Evolutionary conservation across 2,797 vertebrate species (phyloP).

Genomic region (Helostoma temminkii): DNA sequence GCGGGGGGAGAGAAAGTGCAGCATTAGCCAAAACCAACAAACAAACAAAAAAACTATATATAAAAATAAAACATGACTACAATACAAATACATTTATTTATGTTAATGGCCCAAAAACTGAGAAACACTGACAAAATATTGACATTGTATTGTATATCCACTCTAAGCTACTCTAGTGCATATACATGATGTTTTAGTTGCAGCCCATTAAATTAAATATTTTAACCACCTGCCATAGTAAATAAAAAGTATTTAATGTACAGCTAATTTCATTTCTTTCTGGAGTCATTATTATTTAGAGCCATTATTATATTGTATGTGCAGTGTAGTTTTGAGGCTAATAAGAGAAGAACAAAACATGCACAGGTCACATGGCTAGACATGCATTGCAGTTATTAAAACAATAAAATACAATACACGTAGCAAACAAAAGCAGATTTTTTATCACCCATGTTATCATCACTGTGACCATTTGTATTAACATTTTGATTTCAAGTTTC

Average conservation of each 20-base stretch:
- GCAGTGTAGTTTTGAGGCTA: not conserved
- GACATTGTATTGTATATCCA: not conserved
- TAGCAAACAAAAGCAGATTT: not conserved
- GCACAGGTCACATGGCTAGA: not conserved
- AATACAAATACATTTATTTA: no score
- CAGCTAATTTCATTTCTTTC: not conserved
- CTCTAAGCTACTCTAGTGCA: not conserved
- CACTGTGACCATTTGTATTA: not conserved
- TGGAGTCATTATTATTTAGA: not conserved
- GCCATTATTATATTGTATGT: not conserved
- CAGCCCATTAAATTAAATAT: not conserved
- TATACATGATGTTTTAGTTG: not conserved
- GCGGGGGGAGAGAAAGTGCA: not conserved
- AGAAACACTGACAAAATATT: not conserved
- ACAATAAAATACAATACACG: no score
- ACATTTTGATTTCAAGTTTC: constrained; percentile 3
- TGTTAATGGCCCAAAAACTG: no score
- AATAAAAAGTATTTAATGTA: constrained; percentile 3
- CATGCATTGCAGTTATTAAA: not conserved
- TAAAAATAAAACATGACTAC: not conserved
- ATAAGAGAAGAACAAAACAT: constrained; percentile 3
- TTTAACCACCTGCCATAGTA: not conserved
- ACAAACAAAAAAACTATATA: no score
- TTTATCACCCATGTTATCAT: constrained; percentile 3
- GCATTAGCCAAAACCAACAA: not conserved